These are phyloP conservation scores for Philaethria dido DNA, from an alignment of 2,888 invertebrate species.

Conservation along the genomic window DNA sequence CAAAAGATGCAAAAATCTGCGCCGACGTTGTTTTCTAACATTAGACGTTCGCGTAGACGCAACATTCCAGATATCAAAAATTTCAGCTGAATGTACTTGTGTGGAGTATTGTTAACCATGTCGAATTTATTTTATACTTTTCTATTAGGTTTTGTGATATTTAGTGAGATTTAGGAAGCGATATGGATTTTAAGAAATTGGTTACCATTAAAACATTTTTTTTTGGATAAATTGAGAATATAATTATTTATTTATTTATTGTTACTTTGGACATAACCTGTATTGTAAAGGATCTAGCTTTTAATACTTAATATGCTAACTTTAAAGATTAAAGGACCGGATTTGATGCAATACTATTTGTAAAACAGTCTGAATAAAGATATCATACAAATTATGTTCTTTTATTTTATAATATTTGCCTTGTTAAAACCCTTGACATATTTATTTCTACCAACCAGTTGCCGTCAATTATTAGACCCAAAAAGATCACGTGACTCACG, in stretches of 20 bases:
- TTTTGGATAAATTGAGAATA: conserved; percentile 9
- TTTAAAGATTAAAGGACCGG: conserved; percentile 31
- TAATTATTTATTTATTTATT: conserved; percentile 28
- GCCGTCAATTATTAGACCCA: too few relatives aligned
- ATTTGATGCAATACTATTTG: conserved; percentile 33
- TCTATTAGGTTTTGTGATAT: conserved; percentile 22
- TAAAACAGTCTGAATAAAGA: conserved; percentile 34
- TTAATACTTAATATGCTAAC: conserved; percentile 23
- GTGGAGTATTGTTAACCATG: background rate
- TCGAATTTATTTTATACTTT: conserved; percentile 21
- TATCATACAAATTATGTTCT: conserved; percentile 5
- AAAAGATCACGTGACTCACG: too few relatives aligned
- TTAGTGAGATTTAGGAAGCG: conserved; percentile 13
- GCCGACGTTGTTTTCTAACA: background rate
- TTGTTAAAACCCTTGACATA: too few relatives aligned
- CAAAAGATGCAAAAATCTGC: conserved; percentile 4
- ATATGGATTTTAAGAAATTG: conserved; percentile 8
- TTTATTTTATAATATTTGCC: background rate
- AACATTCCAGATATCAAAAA: conserved; percentile 19
- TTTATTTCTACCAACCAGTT: too few relatives aligned
- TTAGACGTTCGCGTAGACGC: background rate
- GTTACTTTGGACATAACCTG: conserved; percentile 18
- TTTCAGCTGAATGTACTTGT: background rate
- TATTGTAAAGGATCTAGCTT: conserved; percentile 22
- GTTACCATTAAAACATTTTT: background rate